A percentile compares a stretch with the other conserved stretches of the same genome.
These are phyloP conservation scores for Myotis brandtii DNA, from an alignment of 2,113 vertebrate genomes.

Conservation along the genomic window DNA sequence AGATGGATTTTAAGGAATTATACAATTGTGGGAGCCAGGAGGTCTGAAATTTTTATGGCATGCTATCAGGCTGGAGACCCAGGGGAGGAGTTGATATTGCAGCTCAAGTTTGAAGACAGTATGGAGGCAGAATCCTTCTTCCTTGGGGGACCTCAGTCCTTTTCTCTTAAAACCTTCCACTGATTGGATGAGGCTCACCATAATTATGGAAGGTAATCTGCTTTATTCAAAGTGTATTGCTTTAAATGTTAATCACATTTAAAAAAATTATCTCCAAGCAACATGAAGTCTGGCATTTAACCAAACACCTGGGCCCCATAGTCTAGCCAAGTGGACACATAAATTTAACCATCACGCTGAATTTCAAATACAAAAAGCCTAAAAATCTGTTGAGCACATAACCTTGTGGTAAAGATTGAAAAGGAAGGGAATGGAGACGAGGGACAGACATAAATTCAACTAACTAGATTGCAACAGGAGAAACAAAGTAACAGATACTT, in stretches of 20 bases:
- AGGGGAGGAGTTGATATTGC: background rate
- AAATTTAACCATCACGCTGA: background rate
- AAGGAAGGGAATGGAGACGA: background rate
- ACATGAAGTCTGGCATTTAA: background rate
- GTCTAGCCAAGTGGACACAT: background rate
- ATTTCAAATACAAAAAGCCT: background rate
- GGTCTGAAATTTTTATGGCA: background rate
- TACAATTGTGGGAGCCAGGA: background rate
- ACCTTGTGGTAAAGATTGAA: background rate
- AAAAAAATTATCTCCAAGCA: background rate
- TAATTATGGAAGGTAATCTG: background rate
- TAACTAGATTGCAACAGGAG: background rate
- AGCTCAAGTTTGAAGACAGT: background rate
- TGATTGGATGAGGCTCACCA: background rate
- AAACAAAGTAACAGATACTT: constrained; percentile 31
- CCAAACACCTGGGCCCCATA: background rate
- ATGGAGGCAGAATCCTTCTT: background rate
- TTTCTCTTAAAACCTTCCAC: background rate
- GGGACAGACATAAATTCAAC: constrained; percentile 6
- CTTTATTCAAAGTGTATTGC: background rate
- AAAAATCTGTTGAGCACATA: background rate
- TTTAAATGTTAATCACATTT: background rate
- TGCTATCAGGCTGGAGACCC: background rate
- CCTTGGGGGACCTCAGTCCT: background rate
- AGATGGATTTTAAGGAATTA: background rate